Base-by-base conservation (phyloP, 2,113 vertebrate species). In the Rhinogobius similis region DNA sequence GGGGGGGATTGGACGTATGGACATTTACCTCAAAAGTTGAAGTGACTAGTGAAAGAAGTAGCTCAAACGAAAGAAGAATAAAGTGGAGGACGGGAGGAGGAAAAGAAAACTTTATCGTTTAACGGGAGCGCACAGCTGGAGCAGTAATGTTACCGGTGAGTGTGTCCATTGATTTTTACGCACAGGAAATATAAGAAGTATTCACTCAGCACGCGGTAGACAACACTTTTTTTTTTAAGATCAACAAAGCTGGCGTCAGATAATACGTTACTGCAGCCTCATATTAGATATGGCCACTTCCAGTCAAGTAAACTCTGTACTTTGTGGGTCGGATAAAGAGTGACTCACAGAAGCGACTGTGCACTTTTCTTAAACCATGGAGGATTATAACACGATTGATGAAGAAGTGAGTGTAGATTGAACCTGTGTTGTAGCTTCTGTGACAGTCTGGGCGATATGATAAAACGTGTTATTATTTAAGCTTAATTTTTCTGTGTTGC, bases 71-170 rank as follows among this genome's bases (percentile, higher is more conserved):
- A 44, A 3, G 32, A 20, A 43, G 44, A 36, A 23, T 14, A 10
- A 11, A 0, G 23, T 26, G 12, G 61, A 46, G 14, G 26, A 36
- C 1, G 10, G 0, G 12, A 66, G 20, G 44, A 68, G 3, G 27
- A 66, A 21, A 50, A 9, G 26, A 3, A 68, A 65, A 72, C 65
- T 61, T 23, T 0, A 20, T 66, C 68, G 58, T 43, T 68, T 52
- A 78, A 71, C 78, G 44, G 72, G 68, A 56, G 13, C 41, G 46
- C 27, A 62, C 68, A 18, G 29, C 43, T 24, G 62, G 68, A 58
- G 5, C 70, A 67, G 76, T 48, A 68, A 93, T 93, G 92, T 89
- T 92, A 67, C 92, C 92, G 91, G 92, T 93, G 82, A 90, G 92
- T 89, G 92, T 90, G 78, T 74, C 50, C 56, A 52, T 27, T 74